A percentile compares a stretch with the other conserved stretches of the same genome.
Conservation (phyloP, 2,888 invertebrate species). For the Oscheius onirici region DNA sequence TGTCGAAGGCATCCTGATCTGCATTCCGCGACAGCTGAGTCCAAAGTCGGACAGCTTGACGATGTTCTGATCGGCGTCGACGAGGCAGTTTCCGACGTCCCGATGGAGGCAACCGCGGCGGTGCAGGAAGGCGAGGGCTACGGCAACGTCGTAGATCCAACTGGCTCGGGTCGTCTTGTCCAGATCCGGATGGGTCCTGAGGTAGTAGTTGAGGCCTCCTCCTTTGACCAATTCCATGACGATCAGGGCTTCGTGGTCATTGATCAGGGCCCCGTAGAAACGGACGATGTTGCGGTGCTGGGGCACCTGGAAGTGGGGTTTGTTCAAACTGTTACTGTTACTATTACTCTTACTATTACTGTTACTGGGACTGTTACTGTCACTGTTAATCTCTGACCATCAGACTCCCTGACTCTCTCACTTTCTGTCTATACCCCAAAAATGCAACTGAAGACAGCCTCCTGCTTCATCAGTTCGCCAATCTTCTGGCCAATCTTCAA, state of each 20-base stretch:
- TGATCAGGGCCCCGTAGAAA: neutral
- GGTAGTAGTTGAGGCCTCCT: neutral
- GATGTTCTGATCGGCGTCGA: neutral
- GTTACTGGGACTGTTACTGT: too few relatives aligned
- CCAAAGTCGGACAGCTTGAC: slow-evolving; percentile 52
- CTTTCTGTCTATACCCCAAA: too few relatives aligned
- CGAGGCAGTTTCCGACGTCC: slow-evolving; percentile 30
- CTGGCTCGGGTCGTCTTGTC: neutral
- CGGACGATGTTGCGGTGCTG: neutral
- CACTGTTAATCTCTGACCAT: too few relatives aligned
- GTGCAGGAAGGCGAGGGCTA: neutral
- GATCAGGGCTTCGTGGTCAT: neutral
- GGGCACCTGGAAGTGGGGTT: too few relatives aligned
- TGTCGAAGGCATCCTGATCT: too few relatives aligned
- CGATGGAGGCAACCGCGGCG: slow-evolving; percentile 33
- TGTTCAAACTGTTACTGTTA: too few relatives aligned
- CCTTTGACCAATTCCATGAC: neutral
- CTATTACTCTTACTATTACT: too few relatives aligned
- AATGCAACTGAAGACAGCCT: neutral
- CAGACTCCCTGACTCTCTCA: too few relatives aligned
- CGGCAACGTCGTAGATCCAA: neutral
- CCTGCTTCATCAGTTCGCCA: neutral
- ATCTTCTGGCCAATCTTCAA: neutral
- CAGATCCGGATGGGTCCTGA: neutral
- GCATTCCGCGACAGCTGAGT: neutral